Conservation (phyloP, 2,113 vertebrate species). For the Lontra canadensis region DNA sequence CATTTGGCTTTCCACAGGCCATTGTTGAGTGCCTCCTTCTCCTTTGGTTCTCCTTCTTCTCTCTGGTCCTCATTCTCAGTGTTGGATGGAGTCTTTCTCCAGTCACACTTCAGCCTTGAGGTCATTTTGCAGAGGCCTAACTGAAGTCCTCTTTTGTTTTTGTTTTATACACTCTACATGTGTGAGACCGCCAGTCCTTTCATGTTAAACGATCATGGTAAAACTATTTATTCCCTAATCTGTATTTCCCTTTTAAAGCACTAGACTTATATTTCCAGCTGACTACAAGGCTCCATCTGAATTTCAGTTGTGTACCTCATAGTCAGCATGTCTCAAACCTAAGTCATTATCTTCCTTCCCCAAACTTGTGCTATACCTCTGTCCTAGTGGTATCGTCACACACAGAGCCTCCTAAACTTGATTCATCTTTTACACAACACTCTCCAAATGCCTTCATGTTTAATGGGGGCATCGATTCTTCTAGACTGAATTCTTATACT, state of each 20-base stretch:
- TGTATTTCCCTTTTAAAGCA: neutral
- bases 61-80: neutral
- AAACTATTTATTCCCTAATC: neutral
- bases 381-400: neutral
- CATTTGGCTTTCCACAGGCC: neutral
- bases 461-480: neutral
- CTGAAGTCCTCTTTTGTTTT: neutral
- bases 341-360: neutral
- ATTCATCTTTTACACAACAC: neutral
- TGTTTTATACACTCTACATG: neutral
- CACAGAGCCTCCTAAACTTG: neutral
- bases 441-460: neutral
- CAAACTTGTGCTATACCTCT: neutral
- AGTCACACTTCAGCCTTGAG: neutral
- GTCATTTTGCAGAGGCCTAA: neutral
- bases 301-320: neutral
- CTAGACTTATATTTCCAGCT: neutral
- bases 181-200: neutral
- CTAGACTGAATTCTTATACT: neutral
- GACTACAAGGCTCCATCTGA: neutral
- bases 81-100: neutral
- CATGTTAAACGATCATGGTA: neutral
- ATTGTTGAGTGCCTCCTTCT: neutral
- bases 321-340: neutral
- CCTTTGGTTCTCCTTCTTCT: neutral